Percentiles rank a stretch among this genome's conserved stretches.
phyloP scores from a whole-genome alignment of 2,113 vertebrate genomes.

The Petrocephalus microphthalmus region DNA sequence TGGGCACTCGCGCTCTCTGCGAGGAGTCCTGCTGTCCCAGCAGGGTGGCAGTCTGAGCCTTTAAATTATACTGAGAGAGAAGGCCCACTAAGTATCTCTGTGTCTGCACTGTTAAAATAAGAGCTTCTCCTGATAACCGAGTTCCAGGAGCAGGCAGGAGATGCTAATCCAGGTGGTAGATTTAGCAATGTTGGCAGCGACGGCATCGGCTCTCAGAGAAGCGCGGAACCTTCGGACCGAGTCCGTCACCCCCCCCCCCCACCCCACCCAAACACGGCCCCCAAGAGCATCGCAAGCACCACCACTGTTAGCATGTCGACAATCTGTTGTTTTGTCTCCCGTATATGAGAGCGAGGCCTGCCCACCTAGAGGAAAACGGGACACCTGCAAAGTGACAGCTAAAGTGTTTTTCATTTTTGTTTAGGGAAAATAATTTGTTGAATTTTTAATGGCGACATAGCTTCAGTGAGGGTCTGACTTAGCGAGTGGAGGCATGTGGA shows the following conservation, averaged over 20 bases:
- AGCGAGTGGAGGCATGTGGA: background rate
- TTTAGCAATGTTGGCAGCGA: constrained; percentile 47
- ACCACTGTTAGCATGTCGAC: background rate
- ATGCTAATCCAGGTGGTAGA: constrained; percentile 52
- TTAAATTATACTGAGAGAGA: constrained; percentile 46
- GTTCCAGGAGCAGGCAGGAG: constrained; percentile 48
- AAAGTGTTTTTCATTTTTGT: background rate
- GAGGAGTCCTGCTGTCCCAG: background rate
- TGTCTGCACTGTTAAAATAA: constrained; percentile 39
- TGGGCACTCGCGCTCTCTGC: background rate
- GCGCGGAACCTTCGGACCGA: constrained; percentile 21
- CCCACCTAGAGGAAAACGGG: constrained; percentile 28
- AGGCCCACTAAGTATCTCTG: constrained; percentile 40
- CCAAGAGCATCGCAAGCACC: background rate
- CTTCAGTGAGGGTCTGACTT: background rate
- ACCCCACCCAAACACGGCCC: background rate
- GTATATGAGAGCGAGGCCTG: background rate
- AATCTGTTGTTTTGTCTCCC: background rate
- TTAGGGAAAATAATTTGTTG: constrained; percentile 25
- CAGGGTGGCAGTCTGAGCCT: constrained; percentile 35
- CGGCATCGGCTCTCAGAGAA: constrained; percentile 17
- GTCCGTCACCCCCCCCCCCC: background rate
- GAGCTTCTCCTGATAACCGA: constrained; percentile 26
- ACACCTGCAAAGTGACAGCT: background rate
- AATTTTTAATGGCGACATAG: constrained; percentile 27